Evolutionary conservation across 2,888 invertebrate genomes (phyloP).

Genomic region (Spodoptera littoralis): DNA sequence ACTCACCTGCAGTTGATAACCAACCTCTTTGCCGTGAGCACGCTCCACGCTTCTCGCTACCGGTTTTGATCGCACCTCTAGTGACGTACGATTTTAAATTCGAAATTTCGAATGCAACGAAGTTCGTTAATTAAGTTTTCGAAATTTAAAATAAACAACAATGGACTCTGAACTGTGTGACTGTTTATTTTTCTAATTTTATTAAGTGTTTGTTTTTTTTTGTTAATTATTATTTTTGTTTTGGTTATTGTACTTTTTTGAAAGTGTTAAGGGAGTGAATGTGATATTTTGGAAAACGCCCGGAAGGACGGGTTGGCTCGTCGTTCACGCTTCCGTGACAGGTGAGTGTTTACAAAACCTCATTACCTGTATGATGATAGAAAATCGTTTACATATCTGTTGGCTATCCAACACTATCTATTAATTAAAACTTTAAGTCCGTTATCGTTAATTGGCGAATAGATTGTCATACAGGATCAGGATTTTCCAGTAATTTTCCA

Average conservation of each 20-base stretch:
- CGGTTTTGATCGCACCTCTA: slow-evolving; percentile 53
- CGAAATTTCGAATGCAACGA: slow-evolving; percentile 26
- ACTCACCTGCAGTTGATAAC: slow-evolving; percentile 78
- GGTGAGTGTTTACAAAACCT: slow-evolving; percentile 66
- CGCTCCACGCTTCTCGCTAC: slow-evolving; percentile 64
- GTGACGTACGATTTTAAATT: slow-evolving; percentile 48
- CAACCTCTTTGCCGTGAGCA: slow-evolving; percentile 74
- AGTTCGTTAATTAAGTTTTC: slow-evolving; percentile 45
- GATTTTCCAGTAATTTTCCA: slow-evolving; percentile 30
- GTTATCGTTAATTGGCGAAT: slow-evolving; percentile 18
- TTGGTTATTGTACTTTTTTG: slow-evolving; percentile 39
- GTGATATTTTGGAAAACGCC: slow-evolving; percentile 76
- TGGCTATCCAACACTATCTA: slow-evolving; percentile 14
- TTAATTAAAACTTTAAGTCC: slow-evolving; percentile 25
- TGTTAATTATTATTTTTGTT: slow-evolving; percentile 3
- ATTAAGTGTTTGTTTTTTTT: slow-evolving; percentile 44
- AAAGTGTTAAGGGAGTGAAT: slow-evolving; percentile 66
- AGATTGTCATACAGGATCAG: slow-evolving; percentile 24
- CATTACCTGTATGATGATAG: slow-evolving; percentile 26
- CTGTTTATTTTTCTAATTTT: slow-evolving; percentile 47
- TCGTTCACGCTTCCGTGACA: slow-evolving; percentile 74
- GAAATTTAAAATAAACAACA: slow-evolving; percentile 40
- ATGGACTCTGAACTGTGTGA: slow-evolving; percentile 53
- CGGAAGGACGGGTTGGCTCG: slow-evolving; percentile 77
- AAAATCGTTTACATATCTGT: slow-evolving; percentile 44